Conservation (phyloP, 1,140 invertebrate species). For the Diuraphis noxia region DNA sequence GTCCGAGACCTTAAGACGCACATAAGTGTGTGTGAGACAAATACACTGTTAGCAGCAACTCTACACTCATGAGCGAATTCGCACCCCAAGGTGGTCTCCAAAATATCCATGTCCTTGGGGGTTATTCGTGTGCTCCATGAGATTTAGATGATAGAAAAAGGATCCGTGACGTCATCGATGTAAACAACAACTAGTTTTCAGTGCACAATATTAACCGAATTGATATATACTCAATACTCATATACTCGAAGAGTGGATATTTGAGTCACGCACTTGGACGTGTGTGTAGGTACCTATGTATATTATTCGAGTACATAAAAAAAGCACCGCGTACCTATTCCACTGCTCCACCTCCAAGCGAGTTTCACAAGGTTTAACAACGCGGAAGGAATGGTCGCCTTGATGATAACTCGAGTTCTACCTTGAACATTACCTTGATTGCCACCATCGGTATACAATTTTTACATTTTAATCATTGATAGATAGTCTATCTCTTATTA, state of each 20-base stretch:
- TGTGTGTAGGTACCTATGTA: background rate
- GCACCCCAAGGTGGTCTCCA: conserved; percentile 17
- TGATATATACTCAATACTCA: background rate
- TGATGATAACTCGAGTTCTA: conserved; percentile 47
- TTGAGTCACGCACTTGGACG: conserved; percentile 38
- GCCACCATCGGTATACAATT: conserved; percentile 35
- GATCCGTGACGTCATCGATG: background rate
- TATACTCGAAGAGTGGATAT: background rate
- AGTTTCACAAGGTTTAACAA: conserved; percentile 54
- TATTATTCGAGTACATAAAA: conserved; percentile 26
- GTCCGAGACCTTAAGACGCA: conserved; percentile 15
- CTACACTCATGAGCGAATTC: background rate
- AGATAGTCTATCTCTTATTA: background rate
- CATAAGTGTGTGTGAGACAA: background rate
- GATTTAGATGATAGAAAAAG: background rate
- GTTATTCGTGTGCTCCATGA: background rate
- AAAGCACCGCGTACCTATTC: background rate
- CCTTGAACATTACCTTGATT: conserved; percentile 53
- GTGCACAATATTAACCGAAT: conserved; percentile 7
- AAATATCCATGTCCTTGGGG: background rate
- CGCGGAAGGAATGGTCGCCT: conserved; percentile 53
- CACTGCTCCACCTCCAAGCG: conserved; percentile 40
- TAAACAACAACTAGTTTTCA: conserved; percentile 41
- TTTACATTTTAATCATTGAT: conserved; percentile 46
- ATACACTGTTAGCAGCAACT: background rate